A percentile compares a stretch with the other conserved stretches of the same genome.
Conservation (phyloP, 2,888 invertebrate species). For the Pristionchus fissidentatus region DNA sequence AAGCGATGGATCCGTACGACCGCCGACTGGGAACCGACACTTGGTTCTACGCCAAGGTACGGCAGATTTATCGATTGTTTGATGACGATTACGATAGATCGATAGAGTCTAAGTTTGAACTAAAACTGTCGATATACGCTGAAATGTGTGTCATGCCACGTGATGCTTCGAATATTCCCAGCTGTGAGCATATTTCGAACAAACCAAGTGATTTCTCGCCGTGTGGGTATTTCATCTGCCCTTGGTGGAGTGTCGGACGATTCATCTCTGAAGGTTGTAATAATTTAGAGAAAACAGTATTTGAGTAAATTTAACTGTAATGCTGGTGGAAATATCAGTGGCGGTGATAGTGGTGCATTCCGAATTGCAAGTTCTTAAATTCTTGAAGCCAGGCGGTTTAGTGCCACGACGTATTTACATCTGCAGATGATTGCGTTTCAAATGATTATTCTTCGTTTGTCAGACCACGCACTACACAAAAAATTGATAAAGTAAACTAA, state of each 20-base stretch:
- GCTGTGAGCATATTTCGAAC: neutral
- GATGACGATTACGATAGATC: neutral
- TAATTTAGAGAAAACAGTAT: neutral
- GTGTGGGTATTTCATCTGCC: neutral
- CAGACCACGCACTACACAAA: too few species aligned
- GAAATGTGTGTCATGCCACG: neutral
- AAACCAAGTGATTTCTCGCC: neutral
- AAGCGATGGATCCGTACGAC: conserved; percentile 93
- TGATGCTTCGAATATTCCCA: neutral
- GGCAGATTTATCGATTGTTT: neutral
- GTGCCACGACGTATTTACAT: too few species aligned
- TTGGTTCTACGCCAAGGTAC: conserved; percentile 80
- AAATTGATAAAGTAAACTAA: too few species aligned
- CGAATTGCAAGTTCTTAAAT: too few species aligned
- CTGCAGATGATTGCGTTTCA: too few species aligned
- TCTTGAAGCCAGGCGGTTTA: too few species aligned
- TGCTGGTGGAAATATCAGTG: neutral
- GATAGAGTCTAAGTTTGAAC: too few species aligned
- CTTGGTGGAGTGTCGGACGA: too few species aligned
- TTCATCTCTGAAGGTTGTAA: too few species aligned
- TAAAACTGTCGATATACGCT: neutral
- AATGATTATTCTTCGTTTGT: too few species aligned
- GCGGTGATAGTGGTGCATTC: too few species aligned
- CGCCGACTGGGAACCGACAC: conserved; percentile 97
- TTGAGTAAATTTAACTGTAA: neutral